Evolutionary conservation across 2,113 vertebrate genomes (phyloP), one percentile per base, ranked within the genome.

Genomic region (Vombatus ursinus): DNA sequence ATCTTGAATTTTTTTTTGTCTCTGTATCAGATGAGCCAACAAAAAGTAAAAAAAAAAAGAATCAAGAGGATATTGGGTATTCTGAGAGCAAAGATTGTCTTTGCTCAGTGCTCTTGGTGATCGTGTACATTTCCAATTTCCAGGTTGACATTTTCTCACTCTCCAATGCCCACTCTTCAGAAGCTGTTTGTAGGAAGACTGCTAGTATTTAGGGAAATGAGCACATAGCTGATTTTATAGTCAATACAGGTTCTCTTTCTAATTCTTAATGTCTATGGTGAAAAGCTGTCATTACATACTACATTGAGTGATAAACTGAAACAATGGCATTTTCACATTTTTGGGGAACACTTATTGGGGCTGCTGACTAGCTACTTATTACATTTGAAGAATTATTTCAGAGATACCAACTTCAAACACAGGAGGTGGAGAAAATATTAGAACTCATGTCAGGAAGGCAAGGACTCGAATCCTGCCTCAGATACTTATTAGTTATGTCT

Each of bases 1-100:
- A 93, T 90, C 95, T 97, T 92, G 52, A 3, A 49, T 5, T 8
- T 50, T n/a, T 94, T 95, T 96, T 90, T 49, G 23, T 93, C 5
- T 84, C 97, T 28, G 14, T 89, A 96, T 90, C 54, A 28, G 50
- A 0, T 92, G 22, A 25, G 16, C 92, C 84, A 94, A 47, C 90
- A 91, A 89, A 53, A 51, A 48, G 2, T n/a, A n/a, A 1, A 37
- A 92, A 77, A 92, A 90, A 93, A 47, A 49, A n/a, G 12, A 92
- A 51, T 89, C 57, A 49, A 0, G 8, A 48, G 93, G 16, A 53
- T 22, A 52, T 44, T 94, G 53, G 90, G 92, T 95, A 90, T 37
- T 77, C 28, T 0, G 4, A 7, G 26, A 10, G 2, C 3, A 91
- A 68, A 90, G 44, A 25, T 3, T 57, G 24, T 91, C 28, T 93